phyloP scores from a whole-genome alignment of 2,113 vertebrate species.

The Girardinichthys multiradiatus region DNA sequence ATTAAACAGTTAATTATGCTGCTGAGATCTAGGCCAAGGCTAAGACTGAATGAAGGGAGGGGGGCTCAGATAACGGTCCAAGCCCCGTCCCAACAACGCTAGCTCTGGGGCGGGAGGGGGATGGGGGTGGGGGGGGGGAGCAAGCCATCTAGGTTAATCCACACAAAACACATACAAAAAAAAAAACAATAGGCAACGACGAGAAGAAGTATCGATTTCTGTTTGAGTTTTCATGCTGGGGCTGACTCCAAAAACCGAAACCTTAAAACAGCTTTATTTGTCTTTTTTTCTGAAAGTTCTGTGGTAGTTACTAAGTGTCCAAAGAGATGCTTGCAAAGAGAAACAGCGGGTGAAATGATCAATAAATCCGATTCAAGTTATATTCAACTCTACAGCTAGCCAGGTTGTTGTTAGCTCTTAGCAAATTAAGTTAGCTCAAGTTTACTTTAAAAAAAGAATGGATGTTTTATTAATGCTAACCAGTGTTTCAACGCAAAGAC shows the following conservation, averaged over 20 bases:
- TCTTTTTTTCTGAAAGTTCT: background rate
- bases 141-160: constrained; percentile 73
- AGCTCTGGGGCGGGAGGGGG: constrained; percentile 49
- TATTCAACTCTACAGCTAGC: constrained; percentile 19
- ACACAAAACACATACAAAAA: constrained; percentile 47
- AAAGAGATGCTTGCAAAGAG: background rate
- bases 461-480: constrained; percentile 3
- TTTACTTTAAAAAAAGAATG: constrained; percentile 46
- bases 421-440: constrained; percentile 46
- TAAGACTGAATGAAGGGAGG: constrained; percentile 35
- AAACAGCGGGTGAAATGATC: background rate
- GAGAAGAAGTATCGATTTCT: constrained; percentile 13
- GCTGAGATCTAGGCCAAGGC: constrained; percentile 77
- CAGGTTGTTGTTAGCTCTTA: constrained; percentile 56
- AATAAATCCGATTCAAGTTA: background rate
- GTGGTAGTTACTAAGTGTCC: background rate
- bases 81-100: constrained; percentile 62
- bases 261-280: background rate
- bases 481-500: background rate
- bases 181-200: constrained; percentile 31
- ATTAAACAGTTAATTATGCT: constrained; percentile 69
- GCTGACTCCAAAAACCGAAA: no score
- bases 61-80: constrained; percentile 75
- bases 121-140: constrained; percentile 69
- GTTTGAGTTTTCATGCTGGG: background rate